Conservation (phyloP, 2,113 vertebrate genomes). For the Gobius niger region DNA sequence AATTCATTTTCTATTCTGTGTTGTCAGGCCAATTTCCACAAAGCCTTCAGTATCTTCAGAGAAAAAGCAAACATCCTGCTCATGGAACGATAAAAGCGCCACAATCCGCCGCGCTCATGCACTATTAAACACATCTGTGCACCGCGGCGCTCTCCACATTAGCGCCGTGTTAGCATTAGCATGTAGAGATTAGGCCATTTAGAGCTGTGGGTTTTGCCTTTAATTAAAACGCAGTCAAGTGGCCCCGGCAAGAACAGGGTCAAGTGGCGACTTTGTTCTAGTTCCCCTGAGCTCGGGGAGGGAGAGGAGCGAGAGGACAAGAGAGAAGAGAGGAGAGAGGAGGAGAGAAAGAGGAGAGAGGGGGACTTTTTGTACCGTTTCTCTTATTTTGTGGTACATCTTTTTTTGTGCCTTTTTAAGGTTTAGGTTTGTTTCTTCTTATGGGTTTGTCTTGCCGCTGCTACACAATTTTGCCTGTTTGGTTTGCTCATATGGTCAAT, state of each 20-base stretch:
- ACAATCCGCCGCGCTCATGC: constrained; percentile 42
- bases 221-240: constrained; percentile 78
- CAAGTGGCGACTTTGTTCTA: constrained; percentile 73
- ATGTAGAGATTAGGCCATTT: constrained; percentile 55
- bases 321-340: neutral
- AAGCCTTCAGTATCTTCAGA: constrained; percentile 10
- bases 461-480: no score
- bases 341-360: neutral
- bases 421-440: no score
- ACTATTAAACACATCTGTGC: constrained; percentile 50
- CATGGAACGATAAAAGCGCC: constrained; percentile 20
- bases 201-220: constrained; percentile 61
- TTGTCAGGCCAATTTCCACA: constrained; percentile 5
- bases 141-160: constrained; percentile 43
- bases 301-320: neutral
- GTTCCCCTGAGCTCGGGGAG: constrained; percentile 54
- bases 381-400: no score
- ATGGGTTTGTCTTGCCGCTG: no score
- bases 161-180: constrained; percentile 54
- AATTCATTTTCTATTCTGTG: neutral
- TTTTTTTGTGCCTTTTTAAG: no score
- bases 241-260: constrained; percentile 59
- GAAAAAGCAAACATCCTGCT: constrained; percentile 16
- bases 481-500: no score
- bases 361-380: neutral